Conservation (phyloP, 2,888 invertebrate species). For the Lasioglossum morio region DNA sequence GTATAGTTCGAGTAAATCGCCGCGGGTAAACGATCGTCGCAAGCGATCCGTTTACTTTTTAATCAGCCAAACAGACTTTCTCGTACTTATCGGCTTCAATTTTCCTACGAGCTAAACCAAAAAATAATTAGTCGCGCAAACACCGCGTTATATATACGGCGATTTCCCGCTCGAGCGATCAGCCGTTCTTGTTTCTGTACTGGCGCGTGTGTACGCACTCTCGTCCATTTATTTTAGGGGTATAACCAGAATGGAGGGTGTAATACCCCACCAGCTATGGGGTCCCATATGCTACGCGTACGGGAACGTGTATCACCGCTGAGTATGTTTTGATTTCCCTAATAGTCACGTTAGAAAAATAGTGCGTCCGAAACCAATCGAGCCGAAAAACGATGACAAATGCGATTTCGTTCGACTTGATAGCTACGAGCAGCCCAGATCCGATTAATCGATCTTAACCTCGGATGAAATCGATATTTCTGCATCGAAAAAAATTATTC, state of each 20-base stretch:
- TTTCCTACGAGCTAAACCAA: conserved; percentile 75
- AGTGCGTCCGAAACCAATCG: conserved; percentile 55
- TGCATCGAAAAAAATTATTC: too few relatives aligned
- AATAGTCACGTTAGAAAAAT: conserved; percentile 78
- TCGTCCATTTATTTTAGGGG: conserved; percentile 83
- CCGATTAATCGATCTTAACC: background rate
- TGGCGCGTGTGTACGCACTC: conserved; percentile 71
- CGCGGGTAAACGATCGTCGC: background rate
- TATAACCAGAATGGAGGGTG: conserved; percentile 77
- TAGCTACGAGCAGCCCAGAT: background rate
- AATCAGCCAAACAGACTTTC: background rate
- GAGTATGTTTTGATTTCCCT: conserved; percentile 84
- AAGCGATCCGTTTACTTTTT: background rate
- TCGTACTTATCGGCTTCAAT: conserved; percentile 66
- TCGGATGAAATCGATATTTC: too few relatives aligned
- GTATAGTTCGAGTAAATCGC: background rate
- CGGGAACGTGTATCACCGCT: conserved; percentile 69
- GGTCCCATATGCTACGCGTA: conserved; percentile 82
- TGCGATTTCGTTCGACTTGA: conserved; percentile 20
- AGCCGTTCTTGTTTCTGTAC: conserved; percentile 71
- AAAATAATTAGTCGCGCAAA: conserved; percentile 83
- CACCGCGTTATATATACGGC: conserved; percentile 79
- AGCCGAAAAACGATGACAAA: conserved; percentile 60
- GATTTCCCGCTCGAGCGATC: conserved; percentile 82
- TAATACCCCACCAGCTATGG: conserved; percentile 73